Conservation (phyloP, 2,113 vertebrate genomes). For the Nannospalax galili region DNA sequence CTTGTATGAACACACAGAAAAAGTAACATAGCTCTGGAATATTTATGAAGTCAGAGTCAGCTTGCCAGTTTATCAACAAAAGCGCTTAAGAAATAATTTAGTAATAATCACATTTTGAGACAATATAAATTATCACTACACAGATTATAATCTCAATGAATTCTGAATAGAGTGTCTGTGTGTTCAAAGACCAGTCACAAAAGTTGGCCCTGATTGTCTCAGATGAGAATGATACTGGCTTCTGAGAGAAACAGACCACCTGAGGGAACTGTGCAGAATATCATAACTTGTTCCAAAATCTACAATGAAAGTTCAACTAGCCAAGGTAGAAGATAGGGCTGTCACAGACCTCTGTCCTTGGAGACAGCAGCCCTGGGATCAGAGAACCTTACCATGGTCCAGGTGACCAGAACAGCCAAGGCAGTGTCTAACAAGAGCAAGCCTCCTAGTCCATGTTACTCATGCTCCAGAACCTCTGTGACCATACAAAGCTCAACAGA, state of each 20-base stretch:
- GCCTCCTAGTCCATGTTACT: neutral
- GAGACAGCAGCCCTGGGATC: neutral
- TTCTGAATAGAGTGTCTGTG: neutral
- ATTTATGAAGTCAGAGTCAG: neutral
- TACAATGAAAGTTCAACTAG: neutral
- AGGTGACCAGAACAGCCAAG: neutral
- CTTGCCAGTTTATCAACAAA: neutral
- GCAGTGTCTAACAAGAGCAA: neutral
- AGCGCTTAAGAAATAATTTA: neutral
- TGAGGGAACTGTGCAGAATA: neutral
- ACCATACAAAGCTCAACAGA: neutral
- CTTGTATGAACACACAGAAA: neutral
- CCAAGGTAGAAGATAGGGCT: neutral
- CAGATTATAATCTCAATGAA: neutral
- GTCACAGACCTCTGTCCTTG: neutral
- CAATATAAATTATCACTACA: neutral
- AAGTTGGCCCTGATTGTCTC: neutral
- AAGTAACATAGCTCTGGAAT: neutral
- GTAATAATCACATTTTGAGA: neutral
- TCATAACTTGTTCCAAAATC: neutral
- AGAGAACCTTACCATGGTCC: neutral
- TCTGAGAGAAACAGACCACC: constrained; percentile 55
- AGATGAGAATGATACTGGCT: neutral
- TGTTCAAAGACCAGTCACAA: neutral
- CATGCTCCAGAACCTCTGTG: neutral